phyloP scores from a whole-genome alignment of 2,113 vertebrate species.

The Zosterops lateralis region DNA sequence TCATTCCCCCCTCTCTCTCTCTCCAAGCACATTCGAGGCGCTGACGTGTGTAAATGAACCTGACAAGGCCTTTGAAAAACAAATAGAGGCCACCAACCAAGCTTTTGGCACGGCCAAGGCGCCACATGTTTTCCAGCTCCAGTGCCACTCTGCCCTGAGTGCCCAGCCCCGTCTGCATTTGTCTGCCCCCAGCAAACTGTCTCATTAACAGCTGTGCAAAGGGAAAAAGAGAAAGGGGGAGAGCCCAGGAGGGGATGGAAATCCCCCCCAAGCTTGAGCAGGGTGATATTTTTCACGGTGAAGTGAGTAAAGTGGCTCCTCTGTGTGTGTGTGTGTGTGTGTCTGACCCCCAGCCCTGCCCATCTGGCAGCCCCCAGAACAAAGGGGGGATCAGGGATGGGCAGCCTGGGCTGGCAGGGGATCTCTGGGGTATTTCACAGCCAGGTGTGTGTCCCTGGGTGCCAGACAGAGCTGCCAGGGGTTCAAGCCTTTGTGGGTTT shows the following conservation, averaged over 20 bases:
- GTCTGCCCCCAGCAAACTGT: conserved; percentile 58
- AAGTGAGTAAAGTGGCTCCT: conserved; percentile 38
- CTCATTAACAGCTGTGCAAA: conserved; percentile 64
- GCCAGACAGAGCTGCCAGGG: neutral
- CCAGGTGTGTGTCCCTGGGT: rapidly evolving
- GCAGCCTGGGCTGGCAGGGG: neutral
- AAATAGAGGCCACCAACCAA: conserved; percentile 69
- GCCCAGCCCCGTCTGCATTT: conserved; percentile 7
- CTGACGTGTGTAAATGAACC: conserved; percentile 63
- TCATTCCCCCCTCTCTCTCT: neutral
- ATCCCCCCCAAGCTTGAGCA: neutral
- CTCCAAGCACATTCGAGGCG: neutral
- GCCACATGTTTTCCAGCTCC: conserved; percentile 61
- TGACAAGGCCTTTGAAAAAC: conserved; percentile 68
- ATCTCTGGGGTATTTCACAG: neutral
- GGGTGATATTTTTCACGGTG: conserved; percentile 62
- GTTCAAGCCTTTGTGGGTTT: too few relatives aligned
- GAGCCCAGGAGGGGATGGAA: neutral
- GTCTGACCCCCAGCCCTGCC: conserved; percentile 23
- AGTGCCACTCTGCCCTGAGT: conserved; percentile 37
- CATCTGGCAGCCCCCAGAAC: conserved; percentile 52
- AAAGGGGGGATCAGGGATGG: neutral
- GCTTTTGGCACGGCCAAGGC: conserved; percentile 53
- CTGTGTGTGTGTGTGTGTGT: neutral
- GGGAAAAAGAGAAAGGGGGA: neutral